A percentile compares a stretch with the other conserved stretches of the same genome.
Conservation (phyloP, 1,140 invertebrate genomes). For the Ceratosolen solmsi region DNA sequence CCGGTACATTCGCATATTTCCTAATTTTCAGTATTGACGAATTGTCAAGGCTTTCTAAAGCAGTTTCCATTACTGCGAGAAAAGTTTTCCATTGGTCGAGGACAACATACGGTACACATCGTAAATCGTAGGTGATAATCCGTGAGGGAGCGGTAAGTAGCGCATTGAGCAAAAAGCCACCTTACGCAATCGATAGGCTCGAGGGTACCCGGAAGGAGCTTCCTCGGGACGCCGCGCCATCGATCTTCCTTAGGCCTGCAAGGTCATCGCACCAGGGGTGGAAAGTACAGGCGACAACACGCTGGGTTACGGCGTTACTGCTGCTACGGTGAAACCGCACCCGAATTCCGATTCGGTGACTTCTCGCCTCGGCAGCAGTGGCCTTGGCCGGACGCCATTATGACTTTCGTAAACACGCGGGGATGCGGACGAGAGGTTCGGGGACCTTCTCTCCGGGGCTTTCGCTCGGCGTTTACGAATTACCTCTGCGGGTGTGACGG, state of each 20-base stretch:
- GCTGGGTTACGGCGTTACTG: not conserved
- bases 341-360: constrained; percentile 39
- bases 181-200: not conserved
- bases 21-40: not conserved
- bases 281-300: not conserved
- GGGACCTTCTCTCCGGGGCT: not conserved
- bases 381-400: constrained; percentile 50
- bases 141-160: not conserved
- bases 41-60: not conserved
- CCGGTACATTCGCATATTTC: not conserved
- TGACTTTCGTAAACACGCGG: constrained; percentile 58
- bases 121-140: constrained; percentile 10
- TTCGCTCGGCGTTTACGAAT: not conserved
- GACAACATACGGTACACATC: not conserved
- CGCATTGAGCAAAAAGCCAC: not conserved
- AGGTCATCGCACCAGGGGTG: constrained; percentile 27
- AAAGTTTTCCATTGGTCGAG: not conserved
- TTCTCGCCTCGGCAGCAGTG: constrained; percentile 9
- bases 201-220: not conserved
- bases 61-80: too few relatives aligned
- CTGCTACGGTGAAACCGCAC: not conserved
- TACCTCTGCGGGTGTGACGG: too few relatives aligned
- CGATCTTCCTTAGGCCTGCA: not conserved
- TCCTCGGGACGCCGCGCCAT: constrained; percentile 1
- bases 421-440: not conserved